Evolutionary conservation across 2,113 vertebrate genomes (phyloP).

Genomic region (Sapajus apella): DNA sequence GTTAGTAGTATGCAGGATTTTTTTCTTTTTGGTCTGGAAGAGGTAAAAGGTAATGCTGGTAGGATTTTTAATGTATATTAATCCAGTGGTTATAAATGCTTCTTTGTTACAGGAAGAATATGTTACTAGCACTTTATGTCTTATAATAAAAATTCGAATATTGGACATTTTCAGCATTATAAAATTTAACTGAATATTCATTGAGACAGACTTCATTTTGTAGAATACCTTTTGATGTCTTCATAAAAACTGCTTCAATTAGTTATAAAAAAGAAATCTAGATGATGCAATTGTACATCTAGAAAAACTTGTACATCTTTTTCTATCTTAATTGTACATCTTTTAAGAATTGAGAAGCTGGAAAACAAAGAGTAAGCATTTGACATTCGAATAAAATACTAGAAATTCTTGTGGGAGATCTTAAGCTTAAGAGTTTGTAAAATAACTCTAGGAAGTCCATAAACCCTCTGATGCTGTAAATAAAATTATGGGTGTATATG

Average conservation of each 20-base stretch:
- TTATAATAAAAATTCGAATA: neutral
- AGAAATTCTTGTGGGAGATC: neutral
- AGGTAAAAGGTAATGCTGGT: neutral
- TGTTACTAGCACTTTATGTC: neutral
- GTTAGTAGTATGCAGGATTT: neutral
- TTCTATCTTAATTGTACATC: too few relatives aligned
- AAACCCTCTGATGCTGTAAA: neutral
- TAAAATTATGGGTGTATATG: neutral
- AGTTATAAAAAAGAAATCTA: neutral
- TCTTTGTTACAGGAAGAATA: neutral
- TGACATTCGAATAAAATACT: neutral
- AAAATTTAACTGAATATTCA: neutral
- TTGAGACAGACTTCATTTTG: constrained; percentile 13
- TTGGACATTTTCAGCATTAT: neutral
- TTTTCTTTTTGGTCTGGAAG: neutral
- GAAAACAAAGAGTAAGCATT: neutral
- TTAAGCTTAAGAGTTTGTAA: neutral
- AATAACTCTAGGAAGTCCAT: neutral
- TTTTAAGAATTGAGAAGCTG: neutral
- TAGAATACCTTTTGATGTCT: neutral
- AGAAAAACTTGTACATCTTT: neutral
- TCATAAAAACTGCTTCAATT: constrained; percentile 13
- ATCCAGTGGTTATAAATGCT: neutral
- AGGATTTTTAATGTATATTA: neutral
- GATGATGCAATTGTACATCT: neutral